Evolutionary conservation across 2,797 vertebrate genomes (phyloP).

Genomic region (Schizothorax lantsangensis): DNA sequence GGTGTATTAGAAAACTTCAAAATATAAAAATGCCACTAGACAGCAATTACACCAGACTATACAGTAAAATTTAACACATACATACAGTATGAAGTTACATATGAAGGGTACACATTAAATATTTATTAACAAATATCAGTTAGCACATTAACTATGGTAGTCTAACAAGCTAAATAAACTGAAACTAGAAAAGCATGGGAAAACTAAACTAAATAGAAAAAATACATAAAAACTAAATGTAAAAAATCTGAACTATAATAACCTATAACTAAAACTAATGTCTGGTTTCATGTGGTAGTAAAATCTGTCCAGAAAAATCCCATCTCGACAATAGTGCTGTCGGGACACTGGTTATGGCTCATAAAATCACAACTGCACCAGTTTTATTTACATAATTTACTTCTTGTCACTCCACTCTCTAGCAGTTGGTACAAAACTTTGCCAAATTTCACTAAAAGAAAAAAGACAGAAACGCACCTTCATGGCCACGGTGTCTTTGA

Average conservation of each 20-base stretch:
- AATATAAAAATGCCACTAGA: neutral
- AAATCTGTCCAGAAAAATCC: neutral
- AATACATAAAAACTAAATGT: neutral
- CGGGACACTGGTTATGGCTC: neutral
- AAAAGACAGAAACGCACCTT: slow-evolving; percentile 80
- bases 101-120: neutral
- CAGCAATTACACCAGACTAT: neutral
- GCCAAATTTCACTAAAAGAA: neutral
- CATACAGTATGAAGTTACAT: neutral
- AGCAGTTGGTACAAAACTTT: neutral
- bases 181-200: neutral
- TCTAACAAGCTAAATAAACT: neutral
- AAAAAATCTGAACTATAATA: neutral
- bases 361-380: neutral
- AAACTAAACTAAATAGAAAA: neutral
- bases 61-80: neutral
- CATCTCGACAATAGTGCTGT: neutral
- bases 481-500: slow-evolving; percentile 91
- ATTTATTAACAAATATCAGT: neutral
- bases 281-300: neutral
- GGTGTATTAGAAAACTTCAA: neutral
- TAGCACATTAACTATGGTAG: neutral
- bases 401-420: neutral
- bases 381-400: neutral
- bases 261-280: neutral